phyloP scores from a whole-genome alignment of 2,797 vertebrate genomes.

The Labroides dimidiatus region DNA sequence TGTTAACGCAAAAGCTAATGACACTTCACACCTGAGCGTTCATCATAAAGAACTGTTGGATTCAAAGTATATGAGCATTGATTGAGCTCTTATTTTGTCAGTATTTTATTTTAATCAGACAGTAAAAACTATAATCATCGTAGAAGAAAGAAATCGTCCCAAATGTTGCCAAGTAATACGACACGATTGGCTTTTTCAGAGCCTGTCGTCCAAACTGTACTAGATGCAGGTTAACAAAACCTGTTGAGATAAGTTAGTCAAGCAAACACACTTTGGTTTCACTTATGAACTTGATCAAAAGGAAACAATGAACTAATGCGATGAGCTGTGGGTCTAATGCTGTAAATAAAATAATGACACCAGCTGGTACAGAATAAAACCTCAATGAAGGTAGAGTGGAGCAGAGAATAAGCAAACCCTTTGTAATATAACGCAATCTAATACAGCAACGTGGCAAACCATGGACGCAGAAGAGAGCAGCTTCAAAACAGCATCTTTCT shows the following conservation, averaged over 20 bases:
- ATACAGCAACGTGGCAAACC: constrained; percentile 28
- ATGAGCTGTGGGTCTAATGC: neutral
- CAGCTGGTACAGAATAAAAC: constrained; percentile 27
- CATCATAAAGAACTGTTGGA: constrained; percentile 39
- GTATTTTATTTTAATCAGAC: no score
- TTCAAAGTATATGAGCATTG: constrained; percentile 52
- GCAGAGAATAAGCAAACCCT: constrained; percentile 30
- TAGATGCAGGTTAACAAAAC: no score
- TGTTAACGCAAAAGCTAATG: constrained; percentile 54
- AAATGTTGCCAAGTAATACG: no score
- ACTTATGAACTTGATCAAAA: neutral
- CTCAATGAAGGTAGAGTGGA: constrained; percentile 3
- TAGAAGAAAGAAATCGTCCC: no score
- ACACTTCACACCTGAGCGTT: constrained; percentile 65
- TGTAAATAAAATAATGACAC: constrained; percentile 46
- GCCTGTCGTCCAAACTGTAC: no score
- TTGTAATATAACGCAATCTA: constrained; percentile 50
- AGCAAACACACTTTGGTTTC: constrained; percentile 20
- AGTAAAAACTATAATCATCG: no score
- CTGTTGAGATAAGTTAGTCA: neutral
- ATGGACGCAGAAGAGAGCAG: constrained; percentile 1
- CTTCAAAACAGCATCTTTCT: constrained; percentile 14
- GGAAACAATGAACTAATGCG: neutral
- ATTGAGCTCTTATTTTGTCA: constrained; percentile 24
- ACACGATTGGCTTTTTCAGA: no score